Evolutionary conservation across 1,140 invertebrate genomes (phyloP), one percentile per base, ranked within the genome.

Genomic region (Bombus affinis): DNA sequence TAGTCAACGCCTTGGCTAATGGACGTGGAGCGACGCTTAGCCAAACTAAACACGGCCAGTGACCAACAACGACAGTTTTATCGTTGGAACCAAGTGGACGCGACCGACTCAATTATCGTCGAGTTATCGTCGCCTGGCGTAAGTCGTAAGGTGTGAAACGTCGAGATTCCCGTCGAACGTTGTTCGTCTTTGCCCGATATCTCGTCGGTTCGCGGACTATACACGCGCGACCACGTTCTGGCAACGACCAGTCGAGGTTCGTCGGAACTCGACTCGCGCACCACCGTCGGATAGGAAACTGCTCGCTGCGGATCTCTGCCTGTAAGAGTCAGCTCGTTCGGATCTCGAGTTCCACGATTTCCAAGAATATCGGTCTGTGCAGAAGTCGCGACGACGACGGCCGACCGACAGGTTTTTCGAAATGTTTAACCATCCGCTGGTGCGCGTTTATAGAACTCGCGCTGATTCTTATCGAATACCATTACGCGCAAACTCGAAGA

Each of bases 231-330:
- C 13, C 5, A 35, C 66, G 32, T 68, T 68, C 66, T 35, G 66
- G 35, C 32, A 70, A 70, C 68, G 32, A 44, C 15, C 47, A 8
- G 18, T 73, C 71, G 53, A 42, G 5, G 25, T 62, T 65, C 22
- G 37, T 12, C 53, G 57, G 37, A 22, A 12, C 13, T 9, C 70
- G 71, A 57, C n/a, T 37, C 39, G 72, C 39, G 37, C 25, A 66
- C 72, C 9, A 66, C 81, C 81, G 81, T 76, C 81, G 83, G 76
- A 72, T 73, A 68, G 47, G 18, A 87, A 86, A 90, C 78, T 59
- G 39, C 22, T 47, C 42, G 28, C 32, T 2, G 12, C 37, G 47
- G 15, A 9, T 57, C 47, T 3, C 13, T 10, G n/a, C 4, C 3
- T 1, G 25, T 32, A 25, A 39, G 59, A 8, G 39, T 5, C 4